Evolutionary conservation across 1,140 invertebrate species (phyloP).

Genomic region (Drosophila micromelanica): DNA sequence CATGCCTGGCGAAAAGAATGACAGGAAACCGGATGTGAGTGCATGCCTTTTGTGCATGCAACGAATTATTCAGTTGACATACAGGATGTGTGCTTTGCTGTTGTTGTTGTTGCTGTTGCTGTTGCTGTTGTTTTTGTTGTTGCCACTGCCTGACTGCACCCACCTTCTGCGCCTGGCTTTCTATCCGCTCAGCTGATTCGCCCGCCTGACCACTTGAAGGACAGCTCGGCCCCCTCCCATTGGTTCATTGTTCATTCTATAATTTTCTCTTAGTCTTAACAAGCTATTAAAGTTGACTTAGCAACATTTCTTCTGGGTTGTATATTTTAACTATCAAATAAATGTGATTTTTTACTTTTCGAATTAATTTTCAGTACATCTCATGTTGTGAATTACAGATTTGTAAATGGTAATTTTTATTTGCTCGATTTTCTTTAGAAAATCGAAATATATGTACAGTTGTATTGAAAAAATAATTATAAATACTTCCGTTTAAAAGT

Average conservation of each 20-base stretch:
- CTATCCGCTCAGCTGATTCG: constrained; percentile 13
- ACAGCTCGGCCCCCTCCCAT: constrained; percentile 3
- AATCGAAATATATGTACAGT: too few species aligned
- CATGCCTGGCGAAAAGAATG: constrained; percentile 72
- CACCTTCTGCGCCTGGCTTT: constrained; percentile 13
- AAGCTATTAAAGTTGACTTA: neutral
- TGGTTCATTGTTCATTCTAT: constrained; percentile 36
- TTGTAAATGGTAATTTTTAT: too few species aligned
- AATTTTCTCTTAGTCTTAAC: constrained; percentile 29
- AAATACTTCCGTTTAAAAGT: too few species aligned
- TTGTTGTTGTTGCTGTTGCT: constrained; percentile 58
- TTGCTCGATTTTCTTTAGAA: too few species aligned
- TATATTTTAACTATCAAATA: too few species aligned
- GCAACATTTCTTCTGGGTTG: too few species aligned
- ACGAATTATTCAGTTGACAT: constrained; percentile 83
- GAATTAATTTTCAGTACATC: too few species aligned
- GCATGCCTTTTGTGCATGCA: constrained; percentile 82
- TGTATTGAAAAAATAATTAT: too few species aligned
- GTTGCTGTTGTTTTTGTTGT: constrained; percentile 42
- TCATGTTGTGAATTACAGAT: too few species aligned
- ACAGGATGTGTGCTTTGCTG: constrained; percentile 81
- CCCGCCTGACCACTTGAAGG: constrained; percentile 17
- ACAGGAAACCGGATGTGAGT: constrained; percentile 83
- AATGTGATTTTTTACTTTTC: too few species aligned
- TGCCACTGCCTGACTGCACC: constrained; percentile 21